phyloP scores from a whole-genome alignment of 2,888 invertebrate species.

The Pristionchus arcanus region DNA sequence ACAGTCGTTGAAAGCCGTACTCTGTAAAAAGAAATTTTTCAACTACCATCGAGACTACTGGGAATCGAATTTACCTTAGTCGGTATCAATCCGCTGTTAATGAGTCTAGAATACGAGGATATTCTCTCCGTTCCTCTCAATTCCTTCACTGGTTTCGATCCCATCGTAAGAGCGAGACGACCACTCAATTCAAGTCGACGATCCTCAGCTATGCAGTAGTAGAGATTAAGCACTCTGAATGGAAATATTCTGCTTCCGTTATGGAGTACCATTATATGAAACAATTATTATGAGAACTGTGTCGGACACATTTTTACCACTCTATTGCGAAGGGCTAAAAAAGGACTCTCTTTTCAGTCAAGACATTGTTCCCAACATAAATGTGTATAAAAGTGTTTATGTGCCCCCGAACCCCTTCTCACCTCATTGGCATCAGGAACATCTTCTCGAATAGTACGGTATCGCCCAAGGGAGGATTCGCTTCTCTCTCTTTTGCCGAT shows the following conservation, averaged over 20 bases:
- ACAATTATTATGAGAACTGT: no score
- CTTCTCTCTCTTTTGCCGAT: not conserved
- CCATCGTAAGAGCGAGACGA: slow-evolving; percentile 16
- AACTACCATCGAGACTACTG: no score
- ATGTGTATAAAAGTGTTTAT: no score
- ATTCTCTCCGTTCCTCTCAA: slow-evolving; percentile 34
- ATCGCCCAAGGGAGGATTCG: slow-evolving; percentile 30
- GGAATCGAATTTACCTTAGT: not conserved
- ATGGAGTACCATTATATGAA: no score
- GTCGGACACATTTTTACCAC: not conserved
- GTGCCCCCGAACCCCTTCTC: no score
- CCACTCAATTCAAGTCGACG: slow-evolving; percentile 41
- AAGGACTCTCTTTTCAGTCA: no score
- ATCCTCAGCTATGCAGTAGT: slow-evolving; percentile 55
- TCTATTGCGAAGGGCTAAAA: no score
- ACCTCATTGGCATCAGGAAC: slow-evolving; percentile 43
- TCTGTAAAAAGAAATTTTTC: no score
- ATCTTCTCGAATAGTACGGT: slow-evolving; percentile 20
- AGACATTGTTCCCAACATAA: no score
- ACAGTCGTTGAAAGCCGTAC: slow-evolving; percentile 30
- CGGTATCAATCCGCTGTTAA: slow-evolving; percentile 40
- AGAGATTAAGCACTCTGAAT: slow-evolving; percentile 53
- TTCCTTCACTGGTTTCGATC: not conserved
- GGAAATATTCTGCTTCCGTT: not conserved
- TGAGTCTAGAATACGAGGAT: slow-evolving; percentile 15